Evolutionary conservation across 2,113 vertebrate species (phyloP).

Genomic region (Tupaia chinensis): DNA sequence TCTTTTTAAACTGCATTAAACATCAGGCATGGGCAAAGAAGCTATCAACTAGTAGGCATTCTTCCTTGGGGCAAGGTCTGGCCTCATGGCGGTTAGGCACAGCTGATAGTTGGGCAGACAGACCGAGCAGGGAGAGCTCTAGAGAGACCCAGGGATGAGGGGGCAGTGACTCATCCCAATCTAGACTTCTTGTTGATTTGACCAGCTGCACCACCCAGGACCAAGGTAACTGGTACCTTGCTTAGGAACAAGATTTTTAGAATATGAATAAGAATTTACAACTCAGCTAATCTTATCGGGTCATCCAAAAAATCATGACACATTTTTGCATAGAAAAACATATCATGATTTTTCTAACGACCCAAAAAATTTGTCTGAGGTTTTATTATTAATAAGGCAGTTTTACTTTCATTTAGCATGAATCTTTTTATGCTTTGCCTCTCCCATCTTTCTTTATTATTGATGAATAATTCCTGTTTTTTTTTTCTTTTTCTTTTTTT

Average conservation of each 20-base stretch:
- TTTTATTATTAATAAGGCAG: background rate
- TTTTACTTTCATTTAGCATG: background rate
- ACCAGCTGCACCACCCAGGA: background rate
- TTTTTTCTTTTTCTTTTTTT: background rate
- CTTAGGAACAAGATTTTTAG: background rate
- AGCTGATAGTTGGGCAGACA: background rate
- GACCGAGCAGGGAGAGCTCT: background rate
- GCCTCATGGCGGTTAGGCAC: background rate
- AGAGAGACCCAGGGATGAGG: background rate
- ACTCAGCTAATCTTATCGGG: background rate
- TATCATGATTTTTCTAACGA: too few relatives aligned
- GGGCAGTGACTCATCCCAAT: background rate
- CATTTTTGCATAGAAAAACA: too few relatives aligned
- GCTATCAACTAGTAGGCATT: too few relatives aligned
- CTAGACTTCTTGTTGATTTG: background rate
- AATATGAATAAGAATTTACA: background rate
- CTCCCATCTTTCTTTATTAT: background rate
- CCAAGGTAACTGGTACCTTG: background rate
- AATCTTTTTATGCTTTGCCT: background rate
- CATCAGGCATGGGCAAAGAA: background rate
- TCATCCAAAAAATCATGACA: too few relatives aligned
- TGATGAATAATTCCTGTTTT: background rate
- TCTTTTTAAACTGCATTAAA: background rate
- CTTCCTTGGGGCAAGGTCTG: background rate
- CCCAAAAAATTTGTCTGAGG: too few relatives aligned